These are phyloP conservation scores for Carassius gibelio DNA, from an alignment of 2,113 vertebrate genomes.

Conservation along the genomic window DNA sequence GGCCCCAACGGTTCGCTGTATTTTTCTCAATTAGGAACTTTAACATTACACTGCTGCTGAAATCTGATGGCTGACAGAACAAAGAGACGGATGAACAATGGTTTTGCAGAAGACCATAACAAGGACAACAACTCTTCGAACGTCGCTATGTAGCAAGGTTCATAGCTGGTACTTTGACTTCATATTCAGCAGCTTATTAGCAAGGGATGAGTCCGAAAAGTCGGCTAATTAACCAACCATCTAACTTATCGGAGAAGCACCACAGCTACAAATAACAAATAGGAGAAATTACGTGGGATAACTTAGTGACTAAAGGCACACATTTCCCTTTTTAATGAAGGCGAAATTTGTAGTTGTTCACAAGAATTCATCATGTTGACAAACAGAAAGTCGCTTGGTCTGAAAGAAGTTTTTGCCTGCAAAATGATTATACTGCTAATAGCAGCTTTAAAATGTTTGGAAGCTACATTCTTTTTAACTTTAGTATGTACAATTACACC, in stretches of 20 bases:
- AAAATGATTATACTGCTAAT: not conserved
- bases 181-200: conserved; percentile 2
- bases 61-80: conserved; percentile 31
- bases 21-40: conserved; percentile 57
- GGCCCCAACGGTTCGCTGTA: conserved; percentile 5
- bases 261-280: not conserved
- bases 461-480: not conserved
- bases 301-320: too few species aligned
- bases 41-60: conserved; percentile 24
- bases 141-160: not conserved
- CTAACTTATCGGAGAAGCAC: not conserved
- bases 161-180: not conserved
- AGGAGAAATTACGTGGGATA: not conserved
- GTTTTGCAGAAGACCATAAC: not conserved
- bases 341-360: not conserved
- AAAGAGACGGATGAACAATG: conserved; percentile 28
- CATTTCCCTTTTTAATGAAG: too few species aligned
- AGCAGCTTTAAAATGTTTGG: not conserved
- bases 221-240: not conserved
- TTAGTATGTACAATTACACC: not conserved
- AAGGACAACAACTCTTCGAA: conserved; percentile 23
- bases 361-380: too few species aligned
- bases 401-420: not conserved
- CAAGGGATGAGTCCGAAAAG: not conserved
- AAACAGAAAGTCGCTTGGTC: not conserved